Conservation (phyloP, 2,113 vertebrate genomes). For the Acanthochromis polyacanthus region DNA sequence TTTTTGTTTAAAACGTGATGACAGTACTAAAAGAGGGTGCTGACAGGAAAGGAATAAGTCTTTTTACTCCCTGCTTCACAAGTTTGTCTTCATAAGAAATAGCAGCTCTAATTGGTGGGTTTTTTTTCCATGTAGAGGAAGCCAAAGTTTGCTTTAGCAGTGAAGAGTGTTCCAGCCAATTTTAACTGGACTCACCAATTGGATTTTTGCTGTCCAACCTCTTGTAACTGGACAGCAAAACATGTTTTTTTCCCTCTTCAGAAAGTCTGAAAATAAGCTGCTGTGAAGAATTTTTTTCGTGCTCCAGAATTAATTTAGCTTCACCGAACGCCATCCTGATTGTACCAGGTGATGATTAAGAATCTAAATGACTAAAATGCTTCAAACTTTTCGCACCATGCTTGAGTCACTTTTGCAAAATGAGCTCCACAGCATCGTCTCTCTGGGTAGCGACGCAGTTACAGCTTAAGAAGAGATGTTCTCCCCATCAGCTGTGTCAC, state of each 20-base stretch:
- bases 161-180: slow-evolving; percentile 12
- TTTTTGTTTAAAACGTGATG: slow-evolving; percentile 19
- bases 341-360: not conserved
- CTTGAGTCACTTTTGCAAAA: not conserved
- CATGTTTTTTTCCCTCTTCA: not conserved
- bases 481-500: not conserved
- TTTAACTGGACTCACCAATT: slow-evolving; percentile 2
- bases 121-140: slow-evolving; percentile 21
- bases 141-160: not conserved
- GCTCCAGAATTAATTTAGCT: not conserved
- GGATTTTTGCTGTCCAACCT: not conserved
- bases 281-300: not conserved
- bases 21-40: not conserved
- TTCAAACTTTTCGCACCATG: not conserved
- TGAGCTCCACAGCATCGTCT: not conserved
- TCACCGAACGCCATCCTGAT: no score
- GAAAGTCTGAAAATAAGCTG: not conserved
- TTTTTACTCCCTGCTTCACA: slow-evolving; percentile 17
- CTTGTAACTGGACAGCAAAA: not conserved
- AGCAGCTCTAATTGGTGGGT: slow-evolving; percentile 8
- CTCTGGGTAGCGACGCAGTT: not conserved
- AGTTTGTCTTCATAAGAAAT: not conserved
- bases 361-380: not conserved
- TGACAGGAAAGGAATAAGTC: slow-evolving; percentile 1
- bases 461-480: not conserved